A percentile compares a stretch with the other conserved stretches of the same genome.
Conservation (phyloP, 2,113 vertebrate species). For the Scophthalmus maximus region DNA sequence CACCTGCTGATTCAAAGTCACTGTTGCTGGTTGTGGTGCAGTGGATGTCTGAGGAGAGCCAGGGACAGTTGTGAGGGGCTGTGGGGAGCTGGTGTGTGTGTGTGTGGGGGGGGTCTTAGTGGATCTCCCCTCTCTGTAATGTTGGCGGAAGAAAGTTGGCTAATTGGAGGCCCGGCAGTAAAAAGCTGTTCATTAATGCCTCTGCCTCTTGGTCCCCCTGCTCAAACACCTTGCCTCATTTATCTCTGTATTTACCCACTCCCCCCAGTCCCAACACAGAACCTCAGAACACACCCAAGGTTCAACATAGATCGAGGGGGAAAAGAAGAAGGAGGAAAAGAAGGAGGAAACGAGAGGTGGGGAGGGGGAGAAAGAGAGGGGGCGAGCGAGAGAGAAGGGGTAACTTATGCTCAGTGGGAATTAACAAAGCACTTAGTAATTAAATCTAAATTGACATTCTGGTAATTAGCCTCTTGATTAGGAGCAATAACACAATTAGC, state of each 20-base stretch:
- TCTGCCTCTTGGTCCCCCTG: slow-evolving; percentile 68
- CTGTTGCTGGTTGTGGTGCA: background rate
- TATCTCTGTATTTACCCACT: slow-evolving; percentile 75
- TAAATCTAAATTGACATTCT: slow-evolving; percentile 91
- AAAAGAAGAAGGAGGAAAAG: slow-evolving; percentile 40
- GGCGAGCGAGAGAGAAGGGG: slow-evolving; percentile 57
- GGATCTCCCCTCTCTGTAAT: slow-evolving; percentile 68
- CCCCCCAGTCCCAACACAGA: slow-evolving; percentile 55
- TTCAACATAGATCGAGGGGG: slow-evolving; percentile 53
- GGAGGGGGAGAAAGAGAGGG: slow-evolving; percentile 21
- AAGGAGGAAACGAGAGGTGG: slow-evolving; percentile 32
- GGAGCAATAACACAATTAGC: slow-evolving; percentile 90
- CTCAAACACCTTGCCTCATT: slow-evolving; percentile 81
- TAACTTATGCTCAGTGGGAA: slow-evolving; percentile 86
- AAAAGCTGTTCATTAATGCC: slow-evolving; percentile 81
- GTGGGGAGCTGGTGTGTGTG: background rate
- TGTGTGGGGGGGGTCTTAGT: slow-evolving; percentile 47
- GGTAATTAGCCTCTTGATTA: slow-evolving; percentile 90
- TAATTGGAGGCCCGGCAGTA: slow-evolving; percentile 82
- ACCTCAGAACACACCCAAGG: slow-evolving; percentile 68
- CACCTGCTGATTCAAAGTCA: background rate
- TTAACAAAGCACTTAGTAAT: slow-evolving; percentile 90
- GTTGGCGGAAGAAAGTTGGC: slow-evolving; percentile 65
- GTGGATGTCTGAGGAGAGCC: slow-evolving; percentile 22
- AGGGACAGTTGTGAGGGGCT: slow-evolving; percentile 46